phyloP scores from a whole-genome alignment of 2,888 invertebrate species.

The Leptinotarsa peninsularis region DNA sequence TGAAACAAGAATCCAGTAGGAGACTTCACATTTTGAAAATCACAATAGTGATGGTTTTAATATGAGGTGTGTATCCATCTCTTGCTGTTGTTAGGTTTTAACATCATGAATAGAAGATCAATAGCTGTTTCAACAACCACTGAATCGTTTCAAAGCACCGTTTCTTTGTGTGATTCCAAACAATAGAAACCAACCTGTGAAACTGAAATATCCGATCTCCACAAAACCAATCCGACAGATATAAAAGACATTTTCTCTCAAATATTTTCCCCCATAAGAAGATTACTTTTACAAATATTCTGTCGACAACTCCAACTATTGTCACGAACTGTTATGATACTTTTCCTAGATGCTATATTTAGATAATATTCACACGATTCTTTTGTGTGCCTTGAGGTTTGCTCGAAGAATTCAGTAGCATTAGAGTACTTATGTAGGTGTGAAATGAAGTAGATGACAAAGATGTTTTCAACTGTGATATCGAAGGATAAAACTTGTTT shows the following conservation, averaged over 20 bases:
- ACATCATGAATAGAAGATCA: too few relatives aligned
- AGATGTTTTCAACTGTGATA: not conserved
- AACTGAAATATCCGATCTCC: not conserved
- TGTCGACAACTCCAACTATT: slow-evolving; percentile 14
- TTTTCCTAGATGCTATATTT: not conserved
- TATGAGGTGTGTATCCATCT: too few relatives aligned
- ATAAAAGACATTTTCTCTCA: not conserved
- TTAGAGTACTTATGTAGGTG: not conserved
- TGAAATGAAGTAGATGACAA: not conserved
- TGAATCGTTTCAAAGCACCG: too few relatives aligned
- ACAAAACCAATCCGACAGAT: not conserved
- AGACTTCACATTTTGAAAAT: too few relatives aligned
- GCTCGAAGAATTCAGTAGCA: not conserved
- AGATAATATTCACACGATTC: slow-evolving; percentile 14
- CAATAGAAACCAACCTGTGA: too few relatives aligned
- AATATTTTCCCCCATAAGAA: not conserved
- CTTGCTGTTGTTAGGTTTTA: too few relatives aligned
- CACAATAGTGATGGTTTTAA: too few relatives aligned
- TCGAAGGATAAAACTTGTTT: not conserved
- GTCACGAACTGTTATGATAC: slow-evolving; percentile 2
- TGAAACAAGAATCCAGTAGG: too few relatives aligned
- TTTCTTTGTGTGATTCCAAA: too few relatives aligned
- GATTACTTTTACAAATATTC: slow-evolving; percentile 6
- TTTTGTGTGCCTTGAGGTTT: not conserved
- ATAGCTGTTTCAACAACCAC: too few relatives aligned